Conservation (phyloP, 1,140 invertebrate species). For the Pachypsylla venusta region DNA sequence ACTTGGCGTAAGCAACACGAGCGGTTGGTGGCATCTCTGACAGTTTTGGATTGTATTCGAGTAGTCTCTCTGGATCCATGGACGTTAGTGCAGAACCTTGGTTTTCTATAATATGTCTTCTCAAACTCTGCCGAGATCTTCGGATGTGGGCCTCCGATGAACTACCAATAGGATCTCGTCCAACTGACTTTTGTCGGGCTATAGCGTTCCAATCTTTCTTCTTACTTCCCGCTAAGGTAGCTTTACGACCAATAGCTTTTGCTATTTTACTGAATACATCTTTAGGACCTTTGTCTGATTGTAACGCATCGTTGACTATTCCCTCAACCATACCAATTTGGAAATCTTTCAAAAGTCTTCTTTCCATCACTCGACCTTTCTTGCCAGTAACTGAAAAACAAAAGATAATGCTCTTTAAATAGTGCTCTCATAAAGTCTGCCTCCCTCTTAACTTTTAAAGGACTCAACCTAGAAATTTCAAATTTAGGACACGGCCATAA, state of each 20-base stretch:
- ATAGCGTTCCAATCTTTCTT: constrained; percentile 74
- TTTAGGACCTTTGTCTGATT: constrained; percentile 45
- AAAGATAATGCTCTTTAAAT: too few species aligned
- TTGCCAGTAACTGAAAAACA: constrained; percentile 50
- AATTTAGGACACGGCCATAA: too few species aligned
- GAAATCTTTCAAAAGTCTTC: constrained; percentile 74
- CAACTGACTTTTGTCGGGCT: constrained; percentile 50
- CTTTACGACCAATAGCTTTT: constrained; percentile 51
- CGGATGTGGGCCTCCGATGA: constrained; percentile 43
- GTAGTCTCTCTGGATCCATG: constrained; percentile 48
- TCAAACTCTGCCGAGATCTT: constrained; percentile 49
- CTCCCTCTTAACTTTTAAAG: too few species aligned
- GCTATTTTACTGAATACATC: constrained; percentile 68
- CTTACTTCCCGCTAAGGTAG: constrained; percentile 36
- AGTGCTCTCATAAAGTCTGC: too few species aligned
- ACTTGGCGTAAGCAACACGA: constrained; percentile 67
- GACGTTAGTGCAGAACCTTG: constrained; percentile 38
- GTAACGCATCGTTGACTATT: constrained; percentile 53
- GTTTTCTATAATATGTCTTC: constrained; percentile 43
- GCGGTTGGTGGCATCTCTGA: constrained; percentile 53
- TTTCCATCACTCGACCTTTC: constrained; percentile 68
- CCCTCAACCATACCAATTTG: constrained; percentile 74
- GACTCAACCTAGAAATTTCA: too few species aligned
- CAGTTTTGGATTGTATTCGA: constrained; percentile 67
- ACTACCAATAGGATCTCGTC: constrained; percentile 59